Evolutionary conservation across 1,140 invertebrate genomes (phyloP), one percentile per base, ranked within the genome.

Genomic region (Ceratosolen fusciceps): DNA sequence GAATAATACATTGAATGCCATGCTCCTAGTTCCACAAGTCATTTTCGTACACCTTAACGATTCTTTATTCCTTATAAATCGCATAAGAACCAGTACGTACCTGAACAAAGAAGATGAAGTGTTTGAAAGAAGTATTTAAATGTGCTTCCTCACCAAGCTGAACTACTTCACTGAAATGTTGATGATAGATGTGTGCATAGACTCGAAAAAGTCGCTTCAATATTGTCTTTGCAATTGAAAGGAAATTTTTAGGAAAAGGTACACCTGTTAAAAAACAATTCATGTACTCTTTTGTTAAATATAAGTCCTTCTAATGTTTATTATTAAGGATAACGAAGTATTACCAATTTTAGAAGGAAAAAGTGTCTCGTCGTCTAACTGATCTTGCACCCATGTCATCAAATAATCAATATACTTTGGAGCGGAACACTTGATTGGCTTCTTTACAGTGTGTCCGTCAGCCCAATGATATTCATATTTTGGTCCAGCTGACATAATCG

Each of bases 391-490:
- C 98, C 98, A 99, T 14, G 98, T 99, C 98, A 99, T 99, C 76
- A 99, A 92, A 91, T 98, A 99, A 90, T 99, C 98, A 85, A 99
- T 99, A 88, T 99, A 99, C 89, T 99, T 98, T 26, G 98, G 98
- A 68, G 99, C 99, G 56, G 98, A 99, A 92, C 98, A 99, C 91
- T 99, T 99, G 80, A 99, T 99, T 26, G 98, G 98, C 89, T 99
- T 99, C 88, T 99, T 99, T 1, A 99, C 97, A 3, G 97, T 98
- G 84, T 97, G 95, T 19, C 98, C 98, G 91, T 99, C 98, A 7
- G 98, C 98, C 98, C 99, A 99, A 90, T 99, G 99, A 90, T 99
- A 99, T 91, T 99, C 98, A 88, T 99, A 99, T 90, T 99, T 99
- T 74, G 98, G 98, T 47, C 98, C 98, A 43, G 96, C 96, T 34